Evolutionary conservation across 1,140 invertebrate genomes (phyloP), one percentile per base, ranked within the genome.

Genomic region (Papilio glaucus): DNA sequence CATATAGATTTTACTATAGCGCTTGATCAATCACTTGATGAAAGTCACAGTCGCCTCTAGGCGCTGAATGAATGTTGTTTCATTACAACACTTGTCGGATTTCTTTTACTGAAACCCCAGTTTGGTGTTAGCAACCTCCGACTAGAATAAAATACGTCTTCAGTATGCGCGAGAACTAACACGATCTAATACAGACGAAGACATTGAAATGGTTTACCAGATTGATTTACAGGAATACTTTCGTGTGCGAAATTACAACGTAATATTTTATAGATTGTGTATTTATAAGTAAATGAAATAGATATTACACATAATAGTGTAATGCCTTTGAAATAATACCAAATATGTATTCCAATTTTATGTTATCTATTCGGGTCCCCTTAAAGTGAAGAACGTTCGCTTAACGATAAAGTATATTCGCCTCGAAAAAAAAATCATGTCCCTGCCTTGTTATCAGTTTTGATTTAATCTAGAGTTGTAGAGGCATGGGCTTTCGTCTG

Each of bases 391-490:
- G 57, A 72, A 37, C 65, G 77, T 77, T 73, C 70, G 72, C 77
- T 79, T 71, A 57, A 77, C 69, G 78, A 81, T 82, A 79, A 72
- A 60, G 71, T 80, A 81, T 74, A 83, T 78, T 79, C 75, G 78
- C 72, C 63, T 76, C 41, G 76, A 74, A 71, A 78, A 84, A 81
- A 74, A 77, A 89, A 87, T 80, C 78, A 79, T 90, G 90, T 89
- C 86, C 86, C 86, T 80, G 86, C 60, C 80, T 83, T 71, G 77
- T 88, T 89, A 90, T 90, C 87, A 84, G 53, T 79, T 89, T 86
- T 88, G 89, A 89, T 89, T 90, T 86, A 80, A 76, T 88, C 86
- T 84, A 70, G n/a, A n/a, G n/a, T n/a, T n/a, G n/a, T n/a, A n/a
- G 42, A 83, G 81, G 82, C 76, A 77, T 79, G 79, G 80, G 79